Evolutionary conservation across 2,797 vertebrate genomes (phyloP), one percentile per base, ranked within the genome.

Genomic region (Liparis tanakae): DNA sequence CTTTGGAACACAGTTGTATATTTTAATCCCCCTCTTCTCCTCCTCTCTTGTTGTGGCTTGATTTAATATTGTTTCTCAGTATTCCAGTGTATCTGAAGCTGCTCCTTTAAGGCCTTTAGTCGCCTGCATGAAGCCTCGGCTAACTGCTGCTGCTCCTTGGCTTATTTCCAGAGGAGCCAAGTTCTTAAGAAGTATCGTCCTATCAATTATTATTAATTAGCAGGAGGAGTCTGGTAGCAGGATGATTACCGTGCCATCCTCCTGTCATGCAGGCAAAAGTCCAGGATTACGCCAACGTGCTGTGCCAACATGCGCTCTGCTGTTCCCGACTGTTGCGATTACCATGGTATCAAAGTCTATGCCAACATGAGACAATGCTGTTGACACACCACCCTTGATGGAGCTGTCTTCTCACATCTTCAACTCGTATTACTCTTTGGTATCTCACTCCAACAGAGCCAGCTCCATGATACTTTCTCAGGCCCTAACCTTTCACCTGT

Each of bases 171-270:
- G 79, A 70, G 72, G 86, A 88, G 91, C 87, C 83, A 78, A 93
- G 85, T 89, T 86, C 88, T 87, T 91, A 75, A 85, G 89, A 92
- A 87, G 86, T 83, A 83, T 90, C 83, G 80, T 79, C 86, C 81
- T 71, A 82, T 80, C 92, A 88, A 82, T 93, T 90, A 84, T 82
- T 89, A 94, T 93, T 94, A 94, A 94, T 95, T 94, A 94, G 78
- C 86, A 70, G 87, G 87, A 88, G 88, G 79, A 84, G 90, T 81
- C 91, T 92, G 91, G 78, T 81, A 80, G 88, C 85, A 53, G 67
- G 65, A 67, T 79, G 91, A 94, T 94, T 93, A 94, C 81, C 44
- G 46, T 75, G 84, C 88, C 92, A 90, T 92, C 90, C 87, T 81
- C 64, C 87, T 80, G 89, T 88, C 82, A 89, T 73, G 80, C 86